Evolutionary conservation across 2,113 vertebrate genomes (phyloP), one percentile per base, ranked within the genome.

Genomic region (Vulpes lagopus): DNA sequence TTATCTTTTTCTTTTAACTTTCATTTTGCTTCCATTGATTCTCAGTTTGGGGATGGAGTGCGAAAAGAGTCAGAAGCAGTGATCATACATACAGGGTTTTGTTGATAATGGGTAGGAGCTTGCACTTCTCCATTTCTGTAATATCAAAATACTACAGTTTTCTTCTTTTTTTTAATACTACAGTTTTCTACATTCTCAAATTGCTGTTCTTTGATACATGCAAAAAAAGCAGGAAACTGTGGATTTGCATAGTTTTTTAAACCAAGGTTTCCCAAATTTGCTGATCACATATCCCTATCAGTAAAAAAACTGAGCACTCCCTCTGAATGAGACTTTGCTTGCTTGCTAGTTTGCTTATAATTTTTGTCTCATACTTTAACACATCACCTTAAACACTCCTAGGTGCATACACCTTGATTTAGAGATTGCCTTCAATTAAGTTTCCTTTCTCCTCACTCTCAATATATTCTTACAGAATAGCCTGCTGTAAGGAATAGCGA

Each of bases 371-470:
- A 87, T 38, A 87, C 27, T 73, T 96, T 23, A 96, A 57, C 74
- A 32, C 19, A 83, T 64, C 32, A 97, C 32, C 25, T 92, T 92
- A 67, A 95, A 79, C 35, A 76, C 32, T 96, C 17, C 25, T 59
- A 80, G 20, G 11, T 80, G 7, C 20, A 96, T 32, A 82, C 16
- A 73, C 25, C 8, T 81, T 51, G 30, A 83, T 64, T 62, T 91
- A 32, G 69, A 89, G 23, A 79, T 8, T 43, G 17, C 35, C 92
- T 96, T 86, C 35, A 82, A 81, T n/a, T 12, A 51, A 81, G 65
- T 92, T 95, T 92, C 19, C 27, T 60, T 95, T 91, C 30, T 88
- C 57, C 8, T 96, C n/a, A 95, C 78, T 91, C 59, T 91, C 89
- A 93, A 94, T 94, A 83, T 62, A 94, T 79, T 93, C 30, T 55